These are phyloP conservation scores for Apogon talboti DNA, from an alignment of 2,797 vertebrate species.

Conservation along the genomic window DNA sequence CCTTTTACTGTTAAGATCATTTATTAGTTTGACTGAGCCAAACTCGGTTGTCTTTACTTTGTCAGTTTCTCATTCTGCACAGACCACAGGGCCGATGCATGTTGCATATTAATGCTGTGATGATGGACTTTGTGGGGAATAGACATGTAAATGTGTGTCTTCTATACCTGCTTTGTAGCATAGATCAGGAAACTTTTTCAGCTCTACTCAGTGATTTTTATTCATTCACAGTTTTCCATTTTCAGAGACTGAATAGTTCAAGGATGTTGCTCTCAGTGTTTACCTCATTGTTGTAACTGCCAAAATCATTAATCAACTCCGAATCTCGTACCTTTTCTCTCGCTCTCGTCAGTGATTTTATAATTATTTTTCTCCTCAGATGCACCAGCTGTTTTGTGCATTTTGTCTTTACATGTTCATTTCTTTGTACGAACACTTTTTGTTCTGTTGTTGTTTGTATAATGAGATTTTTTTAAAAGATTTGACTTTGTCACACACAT, in stretches of 20 bases:
- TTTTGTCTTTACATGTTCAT: background rate
- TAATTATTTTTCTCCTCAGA: background rate
- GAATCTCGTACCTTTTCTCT: background rate
- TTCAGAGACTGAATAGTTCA: background rate
- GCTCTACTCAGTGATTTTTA: constrained; percentile 19
- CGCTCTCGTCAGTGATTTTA: background rate
- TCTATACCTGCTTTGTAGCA: constrained; percentile 1
- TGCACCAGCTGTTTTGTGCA: background rate
- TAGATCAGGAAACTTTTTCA: constrained; percentile 16
- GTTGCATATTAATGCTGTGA: constrained; percentile 33
- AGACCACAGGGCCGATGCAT: constrained; percentile 1
- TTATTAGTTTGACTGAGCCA: constrained; percentile 49
- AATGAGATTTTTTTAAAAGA: background rate
- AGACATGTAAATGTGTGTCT: background rate
- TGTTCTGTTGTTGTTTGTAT: background rate
- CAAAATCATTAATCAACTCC: background rate
- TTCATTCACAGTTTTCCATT: constrained; percentile 2
- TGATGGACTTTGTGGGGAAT: constrained; percentile 13
- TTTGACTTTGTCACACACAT: background rate
- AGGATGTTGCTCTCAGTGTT: background rate
- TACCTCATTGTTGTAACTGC: background rate
- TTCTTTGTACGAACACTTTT: background rate
- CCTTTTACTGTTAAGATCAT: constrained; percentile 61
- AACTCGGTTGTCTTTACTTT: constrained; percentile 32
- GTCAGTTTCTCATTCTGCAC: constrained; percentile 19